These are phyloP conservation scores for Caenorhabditis brenneri DNA, from an alignment of 1,140 invertebrate genomes.

Conservation along the genomic window DNA sequence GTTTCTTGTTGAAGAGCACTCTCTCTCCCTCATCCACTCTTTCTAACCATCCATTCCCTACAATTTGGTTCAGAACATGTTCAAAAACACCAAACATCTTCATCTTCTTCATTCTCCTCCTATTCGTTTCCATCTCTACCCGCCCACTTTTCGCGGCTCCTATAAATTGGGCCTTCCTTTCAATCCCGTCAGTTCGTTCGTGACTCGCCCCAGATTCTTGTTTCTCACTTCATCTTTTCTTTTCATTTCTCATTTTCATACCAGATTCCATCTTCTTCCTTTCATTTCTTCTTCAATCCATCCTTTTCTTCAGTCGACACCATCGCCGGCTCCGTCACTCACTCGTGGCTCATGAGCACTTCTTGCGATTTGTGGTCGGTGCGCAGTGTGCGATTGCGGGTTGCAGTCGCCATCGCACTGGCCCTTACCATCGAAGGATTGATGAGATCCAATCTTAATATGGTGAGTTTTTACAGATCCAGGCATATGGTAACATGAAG, in stretches of 20 bases:
- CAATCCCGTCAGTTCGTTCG: not conserved
- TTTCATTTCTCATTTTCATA: not conserved
- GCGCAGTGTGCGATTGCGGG: conserved; percentile 59
- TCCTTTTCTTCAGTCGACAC: not conserved
- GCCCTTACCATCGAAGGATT: conserved; percentile 69
- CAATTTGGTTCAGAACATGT: conserved; percentile 33
- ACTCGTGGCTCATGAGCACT: conserved; percentile 11
- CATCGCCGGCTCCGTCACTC: not conserved
- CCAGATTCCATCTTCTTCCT: not conserved
- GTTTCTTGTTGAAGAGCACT: not conserved
- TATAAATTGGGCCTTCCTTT: conserved; percentile 2
- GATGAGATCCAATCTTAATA: conserved; percentile 69
- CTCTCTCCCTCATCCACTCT: no score
- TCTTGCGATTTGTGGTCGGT: conserved; percentile 60
- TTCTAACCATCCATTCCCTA: no score
- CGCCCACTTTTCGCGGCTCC: conserved; percentile 12
- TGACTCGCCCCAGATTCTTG: not conserved
- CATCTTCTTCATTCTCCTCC: conserved; percentile 4
- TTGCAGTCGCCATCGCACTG: conserved; percentile 65
- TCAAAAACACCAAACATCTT: conserved; percentile 36
- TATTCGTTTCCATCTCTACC: conserved; percentile 12
- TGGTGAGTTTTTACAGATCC: conserved; percentile 54
- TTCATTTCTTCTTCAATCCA: not conserved
- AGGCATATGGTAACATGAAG: not conserved
- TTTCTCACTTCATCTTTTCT: not conserved